Base-by-base conservation (phyloP, 2,797 vertebrate genomes). In the Arnoldichthys spilopterus region DNA sequence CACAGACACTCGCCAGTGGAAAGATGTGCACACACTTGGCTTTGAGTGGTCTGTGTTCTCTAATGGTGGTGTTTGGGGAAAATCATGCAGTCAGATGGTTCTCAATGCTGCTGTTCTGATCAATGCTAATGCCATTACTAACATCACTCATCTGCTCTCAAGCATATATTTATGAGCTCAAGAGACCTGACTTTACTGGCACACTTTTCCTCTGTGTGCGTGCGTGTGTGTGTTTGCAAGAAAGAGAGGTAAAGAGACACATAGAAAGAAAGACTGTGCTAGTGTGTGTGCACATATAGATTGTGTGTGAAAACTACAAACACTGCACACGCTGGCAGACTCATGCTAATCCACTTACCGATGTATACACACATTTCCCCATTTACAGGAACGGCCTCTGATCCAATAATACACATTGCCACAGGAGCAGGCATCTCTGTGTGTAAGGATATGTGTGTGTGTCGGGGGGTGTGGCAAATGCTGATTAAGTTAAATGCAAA, bases 271-370 rank as follows among this genome's bases (percentile, higher is more conserved):
- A 30, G 16, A 77, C 3, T 53, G 1, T 18, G 32, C 7, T 13
- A 40, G n/a, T 18, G 37, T 13, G 73, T 43, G 1, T 43, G 78
- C 71, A 56, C 59, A 24, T 69, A 47, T 51, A 51, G 54, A 47
- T 66, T 53, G 40, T 80, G 68, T 69, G 80, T 74, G 45, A 80
- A 83, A 83, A 76, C 71, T 34, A 58, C 69, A 70, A 71, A 80
- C 69, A 67, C 66, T 77, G 80, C 64, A 85, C 85, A 37, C 77
- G 86, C 85, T 87, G 77, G 84, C 81, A 83, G 85, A 89, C 85
- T 88, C 86, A 86, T 85, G 82, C 76, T 93, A 93, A 93, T 93
- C 91, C 91, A 88, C 89, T 93, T 93, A 93, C 62, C 82, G 87
- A 87, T 88, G 90, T 91, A 91, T 92, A 91, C 91, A 92, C 82